These are phyloP conservation scores for Zaprionus taronus DNA, from an alignment of 1,140 invertebrate genomes.

Conservation along the genomic window DNA sequence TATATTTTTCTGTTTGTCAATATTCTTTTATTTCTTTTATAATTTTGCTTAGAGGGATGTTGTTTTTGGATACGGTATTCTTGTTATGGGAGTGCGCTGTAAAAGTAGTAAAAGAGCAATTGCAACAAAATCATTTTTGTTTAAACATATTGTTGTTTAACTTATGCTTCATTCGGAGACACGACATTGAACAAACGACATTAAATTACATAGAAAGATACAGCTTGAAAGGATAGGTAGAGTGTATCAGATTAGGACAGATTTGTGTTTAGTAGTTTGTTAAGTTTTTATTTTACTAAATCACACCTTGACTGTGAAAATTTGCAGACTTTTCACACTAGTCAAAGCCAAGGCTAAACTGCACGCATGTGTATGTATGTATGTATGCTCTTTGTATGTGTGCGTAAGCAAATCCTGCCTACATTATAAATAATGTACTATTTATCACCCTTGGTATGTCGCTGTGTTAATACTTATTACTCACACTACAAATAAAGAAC, in stretches of 20 bases:
- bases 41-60: constrained; percentile 32
- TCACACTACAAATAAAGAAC: constrained; percentile 9
- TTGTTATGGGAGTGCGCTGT: constrained; percentile 32
- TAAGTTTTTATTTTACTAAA: constrained; percentile 10
- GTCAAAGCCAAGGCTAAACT: constrained; percentile 13
- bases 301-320: constrained; percentile 3
- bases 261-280: constrained; percentile 5
- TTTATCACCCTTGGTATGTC: not conserved
- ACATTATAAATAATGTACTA: constrained; percentile 1
- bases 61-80: constrained; percentile 37
- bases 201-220: constrained; percentile 22
- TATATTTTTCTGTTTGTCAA: constrained; percentile 25
- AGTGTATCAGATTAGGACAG: constrained; percentile 22
- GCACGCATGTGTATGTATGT: constrained; percentile 4
- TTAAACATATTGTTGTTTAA: constrained; percentile 22
- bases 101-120: constrained; percentile 48
- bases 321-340: not conserved
- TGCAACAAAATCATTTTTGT: constrained; percentile 26
- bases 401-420: not conserved
- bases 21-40: constrained; percentile 4
- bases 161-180: constrained; percentile 17
- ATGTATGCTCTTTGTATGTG: not conserved
- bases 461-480: constrained; percentile 28
- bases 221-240: constrained; percentile 32
- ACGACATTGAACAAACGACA: constrained; percentile 35